These are phyloP conservation scores for Oreonectes daqikongensis DNA, from an alignment of 2,797 vertebrate species.

Conservation along the genomic window DNA sequence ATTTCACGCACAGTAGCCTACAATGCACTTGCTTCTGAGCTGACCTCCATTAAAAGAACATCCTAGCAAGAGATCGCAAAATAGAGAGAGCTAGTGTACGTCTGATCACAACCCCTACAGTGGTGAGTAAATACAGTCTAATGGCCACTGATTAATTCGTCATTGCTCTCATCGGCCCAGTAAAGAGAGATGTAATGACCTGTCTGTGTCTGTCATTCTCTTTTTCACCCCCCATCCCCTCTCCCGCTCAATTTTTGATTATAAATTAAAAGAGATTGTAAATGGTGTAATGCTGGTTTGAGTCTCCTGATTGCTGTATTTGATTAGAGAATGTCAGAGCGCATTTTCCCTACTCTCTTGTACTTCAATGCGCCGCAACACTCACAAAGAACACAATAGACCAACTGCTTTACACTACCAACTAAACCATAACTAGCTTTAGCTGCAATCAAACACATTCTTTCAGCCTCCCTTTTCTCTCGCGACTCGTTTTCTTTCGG, in stretches of 20 bases:
- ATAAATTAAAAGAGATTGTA: slow-evolving; percentile 97
- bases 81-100: slow-evolving; percentile 49
- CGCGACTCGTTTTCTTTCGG: slow-evolving; percentile 61
- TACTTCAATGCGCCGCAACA: slow-evolving; percentile 61
- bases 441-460: slow-evolving; percentile 81
- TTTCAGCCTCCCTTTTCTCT: slow-evolving; percentile 67
- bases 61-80: slow-evolving; percentile 59
- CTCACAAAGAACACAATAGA: slow-evolving; percentile 77
- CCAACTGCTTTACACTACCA: slow-evolving; percentile 66
- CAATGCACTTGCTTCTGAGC: slow-evolving; percentile 64
- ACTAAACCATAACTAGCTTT: slow-evolving; percentile 70
- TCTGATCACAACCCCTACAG: slow-evolving; percentile 73
- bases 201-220: slow-evolving; percentile 62
- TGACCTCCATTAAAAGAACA: slow-evolving; percentile 66
- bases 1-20: not conserved
- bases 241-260: slow-evolving; percentile 87
- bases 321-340: slow-evolving; percentile 99
- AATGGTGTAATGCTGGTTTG: slow-evolving; percentile 92
- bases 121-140: slow-evolving; percentile 96
- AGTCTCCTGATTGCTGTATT: slow-evolving; percentile 98
- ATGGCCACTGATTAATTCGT: slow-evolving; percentile 99
- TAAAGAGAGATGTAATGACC: slow-evolving; percentile 97
- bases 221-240: slow-evolving; percentile 61
- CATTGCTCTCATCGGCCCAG: slow-evolving; percentile 96
- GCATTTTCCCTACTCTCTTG: slow-evolving; percentile 79